Percentiles rank a stretch among this genome's conserved stretches.
Conservation (phyloP, 2,113 vertebrate species). For the Ceyx margarethae region DNA sequence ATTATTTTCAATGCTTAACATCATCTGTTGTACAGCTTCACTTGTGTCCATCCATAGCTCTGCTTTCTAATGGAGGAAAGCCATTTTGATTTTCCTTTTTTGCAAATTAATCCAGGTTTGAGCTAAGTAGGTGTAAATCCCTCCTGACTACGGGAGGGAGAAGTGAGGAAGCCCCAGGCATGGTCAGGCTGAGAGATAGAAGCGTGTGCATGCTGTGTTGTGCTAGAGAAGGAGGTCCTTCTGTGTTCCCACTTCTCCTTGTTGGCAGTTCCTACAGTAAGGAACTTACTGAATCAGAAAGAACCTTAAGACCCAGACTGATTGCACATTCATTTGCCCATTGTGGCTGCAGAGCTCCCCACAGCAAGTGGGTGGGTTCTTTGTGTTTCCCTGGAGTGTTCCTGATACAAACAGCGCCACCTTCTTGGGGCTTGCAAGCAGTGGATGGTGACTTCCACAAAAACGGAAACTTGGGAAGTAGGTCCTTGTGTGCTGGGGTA, state of each 20-base stretch:
- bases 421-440: background rate
- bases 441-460: background rate
- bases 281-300: background rate
- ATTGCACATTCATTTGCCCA: background rate
- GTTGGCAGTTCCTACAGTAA: constrained; percentile 13
- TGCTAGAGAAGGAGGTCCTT: constrained; percentile 7
- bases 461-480: background rate
- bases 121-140: constrained; percentile 41
- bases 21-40: constrained; percentile 35
- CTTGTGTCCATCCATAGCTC: background rate
- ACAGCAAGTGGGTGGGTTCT: background rate
- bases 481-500: background rate
- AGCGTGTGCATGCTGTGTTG: background rate
- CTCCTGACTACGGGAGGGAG: background rate
- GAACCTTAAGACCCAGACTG: background rate
- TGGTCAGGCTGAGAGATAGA: background rate
- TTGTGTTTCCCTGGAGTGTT: background rate
- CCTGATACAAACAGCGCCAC: background rate
- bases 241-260: constrained; percentile 7
- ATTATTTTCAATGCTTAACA: background rate
- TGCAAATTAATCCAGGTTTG: constrained; percentile 3
- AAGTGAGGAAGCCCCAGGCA: background rate
- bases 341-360: background rate
- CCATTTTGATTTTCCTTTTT: background rate
- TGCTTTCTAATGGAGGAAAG: background rate